A percentile compares a stretch with the other conserved stretches of the same genome.
These are phyloP conservation scores for Yasuhikotakia modesta DNA, from an alignment of 2,797 vertebrate species.

Conservation along the genomic window DNA sequence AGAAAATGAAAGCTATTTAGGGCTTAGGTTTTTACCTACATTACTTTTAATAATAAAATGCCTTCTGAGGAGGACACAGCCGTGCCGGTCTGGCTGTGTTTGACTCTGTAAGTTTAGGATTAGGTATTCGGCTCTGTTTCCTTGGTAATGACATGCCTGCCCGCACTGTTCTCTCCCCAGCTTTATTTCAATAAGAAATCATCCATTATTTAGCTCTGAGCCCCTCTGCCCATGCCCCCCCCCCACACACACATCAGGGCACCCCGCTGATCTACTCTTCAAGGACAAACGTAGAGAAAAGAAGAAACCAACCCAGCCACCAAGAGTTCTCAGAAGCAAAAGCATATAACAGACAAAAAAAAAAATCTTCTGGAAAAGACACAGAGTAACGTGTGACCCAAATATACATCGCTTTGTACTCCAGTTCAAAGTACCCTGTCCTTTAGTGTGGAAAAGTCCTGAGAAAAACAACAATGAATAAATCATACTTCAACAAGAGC, in stretches of 20 bases:
- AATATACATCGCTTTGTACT: slow-evolving; percentile 82
- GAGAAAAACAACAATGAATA: slow-evolving; percentile 80
- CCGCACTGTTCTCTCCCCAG: slow-evolving; percentile 62
- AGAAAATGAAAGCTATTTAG: background rate
- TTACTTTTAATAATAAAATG: slow-evolving; percentile 14
- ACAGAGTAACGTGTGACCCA: slow-evolving; percentile 73
- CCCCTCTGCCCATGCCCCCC: slow-evolving; percentile 65
- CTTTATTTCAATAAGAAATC: slow-evolving; percentile 78
- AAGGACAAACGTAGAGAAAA: slow-evolving; percentile 77
- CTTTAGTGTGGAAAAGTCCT: slow-evolving; percentile 74
- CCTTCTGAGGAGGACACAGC: slow-evolving; percentile 10
- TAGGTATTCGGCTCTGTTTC: slow-evolving; percentile 64
- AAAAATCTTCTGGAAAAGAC: slow-evolving; percentile 48
- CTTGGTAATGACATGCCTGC: slow-evolving; percentile 68
- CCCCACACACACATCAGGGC: slow-evolving; percentile 65
- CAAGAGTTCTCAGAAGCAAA: slow-evolving; percentile 56
- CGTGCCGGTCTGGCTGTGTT: slow-evolving; percentile 33
- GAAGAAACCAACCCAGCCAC: slow-evolving; percentile 57
- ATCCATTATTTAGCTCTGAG: slow-evolving; percentile 80
- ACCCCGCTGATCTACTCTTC: slow-evolving; percentile 77
- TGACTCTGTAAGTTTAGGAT: slow-evolving; percentile 51
- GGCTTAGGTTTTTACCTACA: background rate
- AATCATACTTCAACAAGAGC: slow-evolving; percentile 74
- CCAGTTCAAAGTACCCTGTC: slow-evolving; percentile 80
- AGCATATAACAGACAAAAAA: slow-evolving; percentile 46